phyloP scores from a whole-genome alignment of 2,113 vertebrate genomes.

The Podiceps cristatus region DNA sequence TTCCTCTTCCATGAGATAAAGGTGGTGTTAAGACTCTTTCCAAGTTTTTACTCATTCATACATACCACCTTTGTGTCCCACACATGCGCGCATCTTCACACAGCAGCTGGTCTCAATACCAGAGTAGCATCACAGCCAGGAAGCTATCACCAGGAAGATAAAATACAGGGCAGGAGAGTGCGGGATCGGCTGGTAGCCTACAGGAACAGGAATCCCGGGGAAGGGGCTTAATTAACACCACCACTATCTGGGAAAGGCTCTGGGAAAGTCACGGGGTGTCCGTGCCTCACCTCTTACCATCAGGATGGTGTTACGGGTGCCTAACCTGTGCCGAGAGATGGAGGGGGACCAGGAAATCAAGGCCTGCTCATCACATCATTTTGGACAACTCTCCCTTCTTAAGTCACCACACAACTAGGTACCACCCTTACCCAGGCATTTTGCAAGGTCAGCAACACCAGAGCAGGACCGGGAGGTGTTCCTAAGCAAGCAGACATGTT shows the following conservation, averaged over 20 bases:
- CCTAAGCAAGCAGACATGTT: background rate
- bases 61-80: background rate
- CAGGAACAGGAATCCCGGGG: background rate
- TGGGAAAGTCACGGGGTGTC: background rate
- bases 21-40: background rate
- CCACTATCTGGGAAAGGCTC: background rate
- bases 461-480: background rate
- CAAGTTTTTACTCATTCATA: conserved; percentile 17
- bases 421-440: background rate
- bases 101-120: conserved; percentile 50
- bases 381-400: background rate
- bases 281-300: background rate
- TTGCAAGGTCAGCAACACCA: background rate
- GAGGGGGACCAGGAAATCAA: background rate
- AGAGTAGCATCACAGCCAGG: conserved; percentile 35
- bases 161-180: conserved; percentile 5
- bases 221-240: background rate
- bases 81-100: background rate
- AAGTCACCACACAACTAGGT: background rate
- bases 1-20: conserved; percentile 42
- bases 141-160: conserved; percentile 46
- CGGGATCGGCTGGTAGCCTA: background rate
- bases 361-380: background rate
- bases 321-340: background rate
- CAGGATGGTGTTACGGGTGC: background rate